phyloP scores from a whole-genome alignment of 2,113 vertebrate genomes.

The Ictidomys tridecemlineatus region DNA sequence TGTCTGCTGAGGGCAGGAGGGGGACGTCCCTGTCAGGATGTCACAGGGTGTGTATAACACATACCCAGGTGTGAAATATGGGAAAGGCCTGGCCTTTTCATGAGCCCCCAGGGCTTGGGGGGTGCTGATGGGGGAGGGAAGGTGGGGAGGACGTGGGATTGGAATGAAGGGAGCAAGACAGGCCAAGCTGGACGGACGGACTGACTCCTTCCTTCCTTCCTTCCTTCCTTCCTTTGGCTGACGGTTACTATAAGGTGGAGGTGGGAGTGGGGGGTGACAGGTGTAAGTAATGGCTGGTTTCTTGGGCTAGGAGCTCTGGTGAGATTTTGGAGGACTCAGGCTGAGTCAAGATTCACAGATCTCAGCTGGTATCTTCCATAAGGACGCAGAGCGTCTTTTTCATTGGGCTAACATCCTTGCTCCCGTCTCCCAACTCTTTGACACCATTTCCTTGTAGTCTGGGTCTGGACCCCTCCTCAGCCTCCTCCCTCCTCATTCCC shows the following conservation, averaged over 20 bases:
- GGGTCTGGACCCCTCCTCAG: neutral
- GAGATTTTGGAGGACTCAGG: neutral
- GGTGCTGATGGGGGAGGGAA: neutral
- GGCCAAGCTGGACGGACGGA: neutral
- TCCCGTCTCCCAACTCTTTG: neutral
- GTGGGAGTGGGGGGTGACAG: accelerated
- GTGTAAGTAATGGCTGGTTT: neutral
- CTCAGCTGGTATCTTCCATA: neutral
- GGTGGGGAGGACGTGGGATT: no score
- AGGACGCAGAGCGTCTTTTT: no score
- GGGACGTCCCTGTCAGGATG: neutral
- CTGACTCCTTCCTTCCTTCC: neutral
- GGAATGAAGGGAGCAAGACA: neutral
- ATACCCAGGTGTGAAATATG: neutral
- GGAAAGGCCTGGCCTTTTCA: neutral
- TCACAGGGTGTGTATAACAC: neutral
- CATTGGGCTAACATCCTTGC: no score
- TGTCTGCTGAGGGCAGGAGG: neutral
- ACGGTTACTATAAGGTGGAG: no score
- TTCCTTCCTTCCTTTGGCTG: neutral
- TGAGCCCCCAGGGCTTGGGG: neutral
- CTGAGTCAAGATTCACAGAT: neutral
- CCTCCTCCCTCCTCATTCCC: neutral
- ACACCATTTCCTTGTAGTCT: neutral
- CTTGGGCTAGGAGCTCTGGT: neutral